Evolutionary conservation across 2,888 invertebrate species (phyloP).

Genomic region (Augochlorella aurata): DNA sequence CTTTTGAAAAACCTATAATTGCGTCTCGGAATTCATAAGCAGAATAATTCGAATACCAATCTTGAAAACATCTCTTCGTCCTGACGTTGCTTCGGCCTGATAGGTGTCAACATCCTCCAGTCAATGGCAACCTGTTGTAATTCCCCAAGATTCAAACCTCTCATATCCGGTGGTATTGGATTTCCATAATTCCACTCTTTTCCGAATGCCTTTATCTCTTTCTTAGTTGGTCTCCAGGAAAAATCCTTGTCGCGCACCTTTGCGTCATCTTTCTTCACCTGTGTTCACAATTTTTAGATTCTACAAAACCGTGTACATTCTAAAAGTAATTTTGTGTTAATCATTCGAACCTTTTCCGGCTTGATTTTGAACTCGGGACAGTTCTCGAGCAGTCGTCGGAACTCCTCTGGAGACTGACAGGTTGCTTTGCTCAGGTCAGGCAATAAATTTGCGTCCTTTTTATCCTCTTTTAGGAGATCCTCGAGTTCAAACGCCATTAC

Average conservation of each 20-base stretch:
- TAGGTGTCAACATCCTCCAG: slow-evolving; percentile 96
- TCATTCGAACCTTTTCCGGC: slow-evolving; percentile 88
- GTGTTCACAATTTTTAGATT: slow-evolving; percentile 25
- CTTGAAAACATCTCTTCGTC: slow-evolving; percentile 94
- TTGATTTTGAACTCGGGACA: slow-evolving; percentile 95
- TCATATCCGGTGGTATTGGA: slow-evolving; percentile 93
- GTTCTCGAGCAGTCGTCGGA: slow-evolving; percentile 91
- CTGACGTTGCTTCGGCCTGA: slow-evolving; percentile 90
- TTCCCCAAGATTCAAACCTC: slow-evolving; percentile 88
- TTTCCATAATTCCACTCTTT: slow-evolving; percentile 88
- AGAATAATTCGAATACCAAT: slow-evolving; percentile 69
- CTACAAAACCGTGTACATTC: neutral
- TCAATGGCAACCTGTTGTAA: slow-evolving; percentile 93
- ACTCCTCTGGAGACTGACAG: slow-evolving; percentile 91
- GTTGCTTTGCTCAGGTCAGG: slow-evolving; percentile 92
- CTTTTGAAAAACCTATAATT: no score
- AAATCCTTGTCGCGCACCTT: slow-evolving; percentile 90
- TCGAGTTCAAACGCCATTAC: slow-evolving; percentile 88
- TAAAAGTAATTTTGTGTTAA: neutral
- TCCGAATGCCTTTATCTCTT: slow-evolving; percentile 86
- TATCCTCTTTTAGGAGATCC: slow-evolving; percentile 89
- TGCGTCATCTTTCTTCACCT: slow-evolving; percentile 89
- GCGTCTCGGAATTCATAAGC: no score
- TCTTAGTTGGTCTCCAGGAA: slow-evolving; percentile 89
- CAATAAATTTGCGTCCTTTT: slow-evolving; percentile 92